A percentile compares a stretch with the other conserved stretches of the same genome.
Evolutionary conservation across 2,113 vertebrate species (phyloP).

Genomic region (Dromiciops gliroides): DNA sequence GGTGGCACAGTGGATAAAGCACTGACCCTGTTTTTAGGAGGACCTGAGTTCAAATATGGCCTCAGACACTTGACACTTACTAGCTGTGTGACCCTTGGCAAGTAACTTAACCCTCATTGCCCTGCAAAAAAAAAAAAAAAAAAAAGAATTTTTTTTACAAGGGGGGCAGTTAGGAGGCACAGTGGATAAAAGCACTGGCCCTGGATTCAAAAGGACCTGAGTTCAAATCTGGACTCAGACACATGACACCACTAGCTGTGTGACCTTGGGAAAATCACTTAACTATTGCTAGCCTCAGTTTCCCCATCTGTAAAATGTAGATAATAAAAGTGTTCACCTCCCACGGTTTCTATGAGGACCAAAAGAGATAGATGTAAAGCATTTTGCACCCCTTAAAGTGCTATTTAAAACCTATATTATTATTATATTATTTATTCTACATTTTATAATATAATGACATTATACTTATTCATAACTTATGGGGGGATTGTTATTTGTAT

Average conservation of each 20-base stretch:
- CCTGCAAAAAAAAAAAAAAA: too few species aligned
- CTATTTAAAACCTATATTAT: background rate
- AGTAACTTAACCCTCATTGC: too few species aligned
- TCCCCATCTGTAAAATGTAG: background rate
- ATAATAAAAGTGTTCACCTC: background rate
- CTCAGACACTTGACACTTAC: too few species aligned
- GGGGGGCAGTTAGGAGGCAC: too few species aligned
- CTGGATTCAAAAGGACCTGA: too few species aligned
- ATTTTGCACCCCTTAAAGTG: background rate
- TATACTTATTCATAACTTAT: background rate
- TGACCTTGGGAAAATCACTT: background rate
- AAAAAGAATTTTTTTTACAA: too few species aligned
- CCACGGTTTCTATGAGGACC: background rate
- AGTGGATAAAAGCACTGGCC: too few species aligned
- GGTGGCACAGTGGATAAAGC: too few species aligned
- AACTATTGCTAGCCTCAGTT: background rate
- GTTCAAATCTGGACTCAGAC: too few species aligned
- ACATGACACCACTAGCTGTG: background rate
- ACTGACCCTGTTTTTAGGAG: too few species aligned
- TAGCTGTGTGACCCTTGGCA: too few species aligned
- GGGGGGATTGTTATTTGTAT: background rate
- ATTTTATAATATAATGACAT: background rate
- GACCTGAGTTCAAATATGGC: too few species aligned
- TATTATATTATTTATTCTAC: background rate
- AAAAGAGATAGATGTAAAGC: background rate